Evolutionary conservation across 92 coral and sea anemone genomes (phyloP), one percentile per base, ranked within the genome.

Genomic region (Siderastrea radians): DNA sequence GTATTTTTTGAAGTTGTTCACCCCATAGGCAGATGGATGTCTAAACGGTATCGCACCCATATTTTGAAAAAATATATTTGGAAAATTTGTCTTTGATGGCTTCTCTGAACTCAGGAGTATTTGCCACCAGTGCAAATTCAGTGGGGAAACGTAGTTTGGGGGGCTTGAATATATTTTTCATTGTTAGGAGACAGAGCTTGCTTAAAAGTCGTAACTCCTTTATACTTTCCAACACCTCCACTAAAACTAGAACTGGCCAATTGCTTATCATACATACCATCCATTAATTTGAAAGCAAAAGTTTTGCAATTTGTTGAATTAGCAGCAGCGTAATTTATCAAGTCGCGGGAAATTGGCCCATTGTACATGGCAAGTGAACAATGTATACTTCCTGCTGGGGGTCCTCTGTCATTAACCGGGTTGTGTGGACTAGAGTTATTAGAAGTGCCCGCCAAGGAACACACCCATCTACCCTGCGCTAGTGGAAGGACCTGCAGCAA

Each of bases 161-260:
- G 2, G 73, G 54, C 54, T 60, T 60, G 51, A 79, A 79, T 43
- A 62, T 79, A 49, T 60, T 61, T 79, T 61, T 79, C 83, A 79
- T 79, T 60, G 44, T 15, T 49, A 9, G 83, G 83, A 14, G 69
- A 78, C 55, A 78, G 83, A 63, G 71, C 72, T n/a, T 79, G 71
- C 19, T 79, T 79, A 61, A 11, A 14, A 5, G 38, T 8, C 19
- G 72, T 79, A 79, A 43, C 55, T n/a, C 58, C 83, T 65, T 47
- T 61, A 60, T 79, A 79, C 70, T 79, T 79, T 79, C 83, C 43
- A 15, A 65, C 59, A 79, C 83, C 83, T 59, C 72, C 83, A 61
- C 46, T 14, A 45, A 79, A 47, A 65, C 83, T 79, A 44, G 83
- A 79, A 48, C 43, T 79, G 83, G 83, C 54, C 83, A 79, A 79